Evolutionary conservation across 1,140 invertebrate species (phyloP).

Genomic region (Drosophila elegans): DNA sequence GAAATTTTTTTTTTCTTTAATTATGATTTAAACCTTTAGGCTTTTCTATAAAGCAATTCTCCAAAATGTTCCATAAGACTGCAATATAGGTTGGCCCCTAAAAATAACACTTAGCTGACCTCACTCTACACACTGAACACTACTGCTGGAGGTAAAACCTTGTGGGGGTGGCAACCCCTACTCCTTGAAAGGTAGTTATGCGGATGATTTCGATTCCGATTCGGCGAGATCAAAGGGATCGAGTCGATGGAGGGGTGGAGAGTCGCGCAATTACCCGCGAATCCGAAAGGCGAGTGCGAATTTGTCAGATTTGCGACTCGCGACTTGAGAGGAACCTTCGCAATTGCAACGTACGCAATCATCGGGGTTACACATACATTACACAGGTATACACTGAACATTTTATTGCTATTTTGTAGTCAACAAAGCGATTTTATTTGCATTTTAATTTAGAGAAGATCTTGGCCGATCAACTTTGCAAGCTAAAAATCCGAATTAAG

Average conservation of each 20-base stretch:
- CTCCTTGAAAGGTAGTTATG: not conserved
- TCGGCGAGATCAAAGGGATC: slow-evolving; percentile 49
- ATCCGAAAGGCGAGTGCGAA: slow-evolving; percentile 50
- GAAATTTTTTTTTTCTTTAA: too few species aligned
- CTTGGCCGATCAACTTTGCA: too few species aligned
- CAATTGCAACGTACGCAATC: slow-evolving; percentile 42
- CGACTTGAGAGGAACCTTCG: slow-evolving; percentile 32
- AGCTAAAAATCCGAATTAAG: too few species aligned
- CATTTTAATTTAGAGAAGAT: too few species aligned
- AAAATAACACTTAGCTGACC: not conserved
- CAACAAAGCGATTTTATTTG: too few species aligned
- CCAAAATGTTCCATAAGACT: too few species aligned
- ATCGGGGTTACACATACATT: slow-evolving; percentile 31
- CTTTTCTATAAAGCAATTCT: too few species aligned
- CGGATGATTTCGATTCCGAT: slow-evolving; percentile 25
- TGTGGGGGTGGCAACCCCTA: slow-evolving; percentile 5
- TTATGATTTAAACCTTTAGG: too few species aligned
- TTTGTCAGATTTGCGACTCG: slow-evolving; percentile 23
- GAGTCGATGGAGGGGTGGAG: slow-evolving; percentile 8
- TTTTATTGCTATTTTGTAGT: too few species aligned
- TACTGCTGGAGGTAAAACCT: not conserved
- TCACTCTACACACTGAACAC: not conserved
- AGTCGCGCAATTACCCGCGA: slow-evolving; percentile 33
- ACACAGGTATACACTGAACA: slow-evolving; percentile 9
- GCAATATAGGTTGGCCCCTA: not conserved